Conservation (phyloP, 2,888 invertebrate genomes). For the Lithophane ornitopus region DNA sequence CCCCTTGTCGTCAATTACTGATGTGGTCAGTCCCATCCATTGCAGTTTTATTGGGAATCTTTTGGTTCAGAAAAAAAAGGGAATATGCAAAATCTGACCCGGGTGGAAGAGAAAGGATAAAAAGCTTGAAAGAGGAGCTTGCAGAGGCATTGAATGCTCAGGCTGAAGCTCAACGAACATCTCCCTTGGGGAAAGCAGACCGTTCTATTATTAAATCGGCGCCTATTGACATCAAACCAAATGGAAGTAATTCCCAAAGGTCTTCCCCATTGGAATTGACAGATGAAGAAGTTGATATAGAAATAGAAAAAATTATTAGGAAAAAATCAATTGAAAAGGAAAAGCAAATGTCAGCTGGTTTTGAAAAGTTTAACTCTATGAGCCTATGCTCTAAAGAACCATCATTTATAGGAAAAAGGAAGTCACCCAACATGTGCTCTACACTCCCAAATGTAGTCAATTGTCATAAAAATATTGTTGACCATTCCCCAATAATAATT, state of each 20-base stretch:
- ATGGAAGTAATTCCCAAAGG: conserved; percentile 87
- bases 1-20: conserved; percentile 94
- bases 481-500: conserved; percentile 69
- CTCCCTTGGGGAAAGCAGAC: conserved; percentile 86
- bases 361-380: conserved; percentile 70
- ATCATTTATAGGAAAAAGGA: conserved; percentile 74
- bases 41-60: conserved; percentile 94
- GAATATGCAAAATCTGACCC: conserved; percentile 94
- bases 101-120: conserved; percentile 91
- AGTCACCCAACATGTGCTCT: conserved; percentile 70
- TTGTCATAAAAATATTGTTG: conserved; percentile 71
- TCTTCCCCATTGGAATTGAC: conserved; percentile 91
- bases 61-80: conserved; percentile 96
- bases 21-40: conserved; percentile 95
- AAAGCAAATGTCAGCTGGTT: conserved; percentile 80
- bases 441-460: conserved; percentile 74
- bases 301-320: conserved; percentile 92
- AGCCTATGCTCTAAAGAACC: conserved; percentile 72
- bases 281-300: conserved; percentile 92
- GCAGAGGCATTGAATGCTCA: conserved; percentile 86
- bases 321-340: conserved; percentile 89
- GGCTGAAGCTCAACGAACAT: conserved; percentile 81
- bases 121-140: conserved; percentile 87
- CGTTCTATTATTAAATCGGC: conserved; percentile 91
- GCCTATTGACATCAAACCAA: conserved; percentile 92